These are phyloP conservation scores for Acholoe squamosa DNA, from an alignment of 2,888 invertebrate species.

Conservation along the genomic window DNA sequence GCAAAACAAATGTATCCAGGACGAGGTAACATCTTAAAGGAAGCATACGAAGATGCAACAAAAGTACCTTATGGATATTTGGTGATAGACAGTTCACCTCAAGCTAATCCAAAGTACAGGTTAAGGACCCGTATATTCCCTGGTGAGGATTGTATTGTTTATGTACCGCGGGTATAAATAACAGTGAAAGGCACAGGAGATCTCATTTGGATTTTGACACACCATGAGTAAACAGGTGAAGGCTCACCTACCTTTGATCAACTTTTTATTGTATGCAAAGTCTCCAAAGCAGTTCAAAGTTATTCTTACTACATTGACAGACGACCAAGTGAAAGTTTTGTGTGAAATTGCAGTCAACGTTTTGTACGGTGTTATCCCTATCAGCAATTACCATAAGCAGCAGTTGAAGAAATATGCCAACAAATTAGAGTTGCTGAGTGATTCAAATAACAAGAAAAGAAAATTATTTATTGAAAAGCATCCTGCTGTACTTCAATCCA, in stretches of 20 bases:
- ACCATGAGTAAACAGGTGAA: too few species aligned
- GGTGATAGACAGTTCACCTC: too few species aligned
- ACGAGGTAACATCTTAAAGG: too few species aligned
- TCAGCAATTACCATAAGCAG: neutral
- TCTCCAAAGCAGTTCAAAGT: neutral
- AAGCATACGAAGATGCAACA: too few species aligned
- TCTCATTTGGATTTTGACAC: neutral
- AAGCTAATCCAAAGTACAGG: too few species aligned
- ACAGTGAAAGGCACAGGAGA: neutral
- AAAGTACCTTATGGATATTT: too few species aligned
- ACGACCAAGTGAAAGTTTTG: too few species aligned
- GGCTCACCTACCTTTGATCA: neutral
- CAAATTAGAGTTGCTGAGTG: neutral
- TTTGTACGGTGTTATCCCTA: too few species aligned
- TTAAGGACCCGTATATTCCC: too few species aligned
- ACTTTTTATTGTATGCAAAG: neutral
- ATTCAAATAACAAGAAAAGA: neutral
- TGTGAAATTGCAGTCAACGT: too few species aligned
- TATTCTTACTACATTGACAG: neutral
- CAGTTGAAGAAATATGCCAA: neutral
- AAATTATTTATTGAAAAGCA: neutral
- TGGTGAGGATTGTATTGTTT: neutral
- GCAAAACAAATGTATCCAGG: too few species aligned
- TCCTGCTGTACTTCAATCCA: neutral
- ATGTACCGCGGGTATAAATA: neutral